phyloP scores from a whole-genome alignment of 2,888 invertebrate species.

The Aspidapion aeneum region DNA sequence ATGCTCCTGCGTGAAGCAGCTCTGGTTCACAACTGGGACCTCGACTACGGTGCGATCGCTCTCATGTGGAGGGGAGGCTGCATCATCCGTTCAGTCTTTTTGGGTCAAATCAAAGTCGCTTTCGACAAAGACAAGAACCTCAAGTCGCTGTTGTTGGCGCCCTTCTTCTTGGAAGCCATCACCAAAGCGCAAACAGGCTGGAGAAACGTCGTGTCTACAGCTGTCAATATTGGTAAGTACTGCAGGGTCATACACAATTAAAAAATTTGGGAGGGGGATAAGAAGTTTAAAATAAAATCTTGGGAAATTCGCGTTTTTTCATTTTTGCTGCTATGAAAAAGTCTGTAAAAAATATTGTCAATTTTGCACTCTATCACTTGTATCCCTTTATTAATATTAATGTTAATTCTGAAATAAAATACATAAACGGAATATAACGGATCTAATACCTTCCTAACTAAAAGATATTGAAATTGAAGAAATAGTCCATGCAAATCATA shows the following conservation, averaged over 20 bases:
- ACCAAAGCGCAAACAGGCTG: conserved; percentile 77
- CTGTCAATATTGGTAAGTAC: conserved; percentile 50
- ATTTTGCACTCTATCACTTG: too few species aligned
- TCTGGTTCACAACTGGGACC: conserved; percentile 84
- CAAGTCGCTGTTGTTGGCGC: conserved; percentile 84
- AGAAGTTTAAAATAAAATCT: neutral
- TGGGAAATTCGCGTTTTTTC: too few species aligned
- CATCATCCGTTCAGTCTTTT: conserved; percentile 88
- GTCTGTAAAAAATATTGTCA: too few species aligned
- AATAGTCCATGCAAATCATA: too few species aligned
- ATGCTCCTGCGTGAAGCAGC: conserved; percentile 95
- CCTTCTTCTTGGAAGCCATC: conserved; percentile 88
- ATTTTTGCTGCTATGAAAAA: too few species aligned
- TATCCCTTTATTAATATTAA: too few species aligned
- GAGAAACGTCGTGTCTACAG: conserved; percentile 75
- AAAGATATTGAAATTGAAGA: too few species aligned
- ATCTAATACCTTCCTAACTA: too few species aligned
- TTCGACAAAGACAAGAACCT: conserved; percentile 86
- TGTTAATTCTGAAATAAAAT: too few species aligned
- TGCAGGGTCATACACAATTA: too few species aligned
- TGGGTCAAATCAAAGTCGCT: conserved; percentile 90
- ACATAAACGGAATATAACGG: too few species aligned
- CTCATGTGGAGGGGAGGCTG: conserved; percentile 99
- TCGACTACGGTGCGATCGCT: conserved; percentile 97
- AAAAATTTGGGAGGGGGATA: neutral